Percentiles rank a stretch among this genome's conserved stretches.
phyloP scores from a whole-genome alignment of 2,888 invertebrate genomes.

The Hoplodrina ambigua region DNA sequence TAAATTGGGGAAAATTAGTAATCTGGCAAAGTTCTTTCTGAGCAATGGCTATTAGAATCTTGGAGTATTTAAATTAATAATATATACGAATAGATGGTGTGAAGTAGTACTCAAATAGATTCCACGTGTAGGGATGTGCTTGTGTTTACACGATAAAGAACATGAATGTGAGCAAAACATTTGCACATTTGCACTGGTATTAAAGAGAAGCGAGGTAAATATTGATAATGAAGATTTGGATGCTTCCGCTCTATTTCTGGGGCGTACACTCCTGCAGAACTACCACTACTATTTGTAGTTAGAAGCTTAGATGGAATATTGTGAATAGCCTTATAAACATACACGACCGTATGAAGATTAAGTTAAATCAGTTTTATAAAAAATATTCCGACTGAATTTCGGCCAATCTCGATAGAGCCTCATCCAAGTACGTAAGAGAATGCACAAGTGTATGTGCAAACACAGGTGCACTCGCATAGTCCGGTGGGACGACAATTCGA shows the following conservation, averaged over 20 bases:
- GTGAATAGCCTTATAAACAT: too few relatives aligned
- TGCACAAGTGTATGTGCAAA: too few relatives aligned
- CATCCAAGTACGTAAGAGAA: too few relatives aligned
- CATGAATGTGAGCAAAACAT: constrained; percentile 43
- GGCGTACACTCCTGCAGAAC: background rate
- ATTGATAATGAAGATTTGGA: constrained; percentile 41
- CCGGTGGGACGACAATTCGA: too few relatives aligned
- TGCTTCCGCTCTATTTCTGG: constrained; percentile 23
- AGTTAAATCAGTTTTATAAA: too few relatives aligned
- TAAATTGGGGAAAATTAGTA: constrained; percentile 25
- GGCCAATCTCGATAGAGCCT: too few relatives aligned
- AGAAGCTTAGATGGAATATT: background rate
- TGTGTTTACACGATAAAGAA: constrained; percentile 47
- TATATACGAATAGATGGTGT: constrained; percentile 9
- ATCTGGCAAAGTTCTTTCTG: constrained; percentile 13
- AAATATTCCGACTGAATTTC: background rate
- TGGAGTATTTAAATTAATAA: constrained; percentile 12
- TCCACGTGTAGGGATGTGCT: constrained; percentile 33
- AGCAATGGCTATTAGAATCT: constrained; percentile 8
- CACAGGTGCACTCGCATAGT: too few relatives aligned
- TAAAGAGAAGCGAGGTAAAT: constrained; percentile 27
- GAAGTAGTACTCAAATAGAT: constrained; percentile 43
- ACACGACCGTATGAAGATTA: too few relatives aligned
- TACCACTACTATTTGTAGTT: background rate
- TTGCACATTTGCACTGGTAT: constrained; percentile 7